phyloP scores from a whole-genome alignment of 2,113 vertebrate species.

The Ginglymostoma cirratum region DNA sequence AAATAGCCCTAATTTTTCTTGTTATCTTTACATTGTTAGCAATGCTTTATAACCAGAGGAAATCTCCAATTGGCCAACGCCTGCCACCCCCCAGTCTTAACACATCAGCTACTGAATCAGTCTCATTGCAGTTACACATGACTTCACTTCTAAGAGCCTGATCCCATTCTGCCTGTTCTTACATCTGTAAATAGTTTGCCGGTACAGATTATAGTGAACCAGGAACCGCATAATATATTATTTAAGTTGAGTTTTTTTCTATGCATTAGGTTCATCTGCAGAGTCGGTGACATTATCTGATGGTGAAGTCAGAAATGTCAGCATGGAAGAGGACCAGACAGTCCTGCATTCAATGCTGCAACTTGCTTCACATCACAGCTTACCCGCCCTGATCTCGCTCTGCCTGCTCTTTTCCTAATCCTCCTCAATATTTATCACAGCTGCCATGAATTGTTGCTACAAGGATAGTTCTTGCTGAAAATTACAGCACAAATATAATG shows the following conservation, averaged over 20 bases:
- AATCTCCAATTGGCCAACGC: not conserved
- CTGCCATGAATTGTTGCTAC: not conserved
- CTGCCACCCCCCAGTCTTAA: no score
- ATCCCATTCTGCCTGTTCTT: not conserved
- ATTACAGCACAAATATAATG: not conserved
- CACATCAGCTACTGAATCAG: not conserved
- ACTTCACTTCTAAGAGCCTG: not conserved
- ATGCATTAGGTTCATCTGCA: not conserved
- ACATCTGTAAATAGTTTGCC: not conserved
- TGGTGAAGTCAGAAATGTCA: not conserved
- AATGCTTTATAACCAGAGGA: not conserved
- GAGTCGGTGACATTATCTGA: not conserved
- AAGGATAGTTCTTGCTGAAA: not conserved
- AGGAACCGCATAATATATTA: not conserved
- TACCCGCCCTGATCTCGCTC: not conserved
- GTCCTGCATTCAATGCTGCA: not conserved
- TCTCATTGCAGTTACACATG: not conserved
- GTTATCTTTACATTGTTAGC: not conserved
- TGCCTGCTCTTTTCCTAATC: not conserved
- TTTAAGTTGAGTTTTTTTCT: not conserved
- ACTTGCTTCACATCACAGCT: not conserved
- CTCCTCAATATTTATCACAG: not conserved
- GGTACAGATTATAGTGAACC: not conserved
- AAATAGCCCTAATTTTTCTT: not conserved
- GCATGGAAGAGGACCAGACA: not conserved